Conservation (phyloP, 2,113 vertebrate species). For the Orientallactaga bullata region DNA sequence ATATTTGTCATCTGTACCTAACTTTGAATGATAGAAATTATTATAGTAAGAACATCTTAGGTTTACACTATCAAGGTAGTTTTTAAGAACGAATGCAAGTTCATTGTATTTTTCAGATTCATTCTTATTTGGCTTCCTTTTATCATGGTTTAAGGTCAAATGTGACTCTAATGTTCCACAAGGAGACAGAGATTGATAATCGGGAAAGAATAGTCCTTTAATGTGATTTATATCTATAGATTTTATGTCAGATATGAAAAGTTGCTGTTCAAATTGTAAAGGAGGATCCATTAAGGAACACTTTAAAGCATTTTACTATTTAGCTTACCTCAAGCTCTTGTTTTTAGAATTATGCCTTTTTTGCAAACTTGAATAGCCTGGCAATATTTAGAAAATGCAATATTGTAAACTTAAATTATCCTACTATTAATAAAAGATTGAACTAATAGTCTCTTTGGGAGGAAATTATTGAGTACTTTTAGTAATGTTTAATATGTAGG, state of each 20-base stretch:
- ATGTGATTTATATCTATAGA: conserved; percentile 99
- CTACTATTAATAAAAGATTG: not conserved
- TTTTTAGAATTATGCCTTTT: conserved; percentile 86
- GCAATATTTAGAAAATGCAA: conserved; percentile 76
- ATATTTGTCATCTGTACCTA: not conserved
- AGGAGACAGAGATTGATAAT: conserved; percentile 99
- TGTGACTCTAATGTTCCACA: conserved; percentile 94
- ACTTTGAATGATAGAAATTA: conserved; percentile 71
- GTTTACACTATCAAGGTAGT: conserved; percentile 79
- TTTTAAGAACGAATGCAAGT: conserved; percentile 82
- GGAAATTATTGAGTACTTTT: not conserved
- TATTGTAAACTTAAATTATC: conserved; percentile 62
- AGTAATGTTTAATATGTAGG: conserved; percentile 1
- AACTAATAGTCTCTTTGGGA: not conserved
- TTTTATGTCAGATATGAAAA: conserved; percentile 99
- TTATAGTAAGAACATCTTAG: conserved; percentile 75
- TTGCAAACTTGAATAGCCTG: conserved; percentile 77
- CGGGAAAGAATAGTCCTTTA: conserved; percentile 94
- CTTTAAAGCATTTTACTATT: conserved; percentile 90
- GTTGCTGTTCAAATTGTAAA: conserved; percentile 96
- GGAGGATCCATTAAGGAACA: conserved; percentile 95
- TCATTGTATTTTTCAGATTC: conserved; percentile 85
- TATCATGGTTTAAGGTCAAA: conserved; percentile 94
- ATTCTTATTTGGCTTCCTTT: conserved; percentile 88
- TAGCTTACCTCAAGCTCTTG: conserved; percentile 88